Evolutionary conservation across 2,888 invertebrate genomes (phyloP).

Genomic region (Junonia oenone): DNA sequence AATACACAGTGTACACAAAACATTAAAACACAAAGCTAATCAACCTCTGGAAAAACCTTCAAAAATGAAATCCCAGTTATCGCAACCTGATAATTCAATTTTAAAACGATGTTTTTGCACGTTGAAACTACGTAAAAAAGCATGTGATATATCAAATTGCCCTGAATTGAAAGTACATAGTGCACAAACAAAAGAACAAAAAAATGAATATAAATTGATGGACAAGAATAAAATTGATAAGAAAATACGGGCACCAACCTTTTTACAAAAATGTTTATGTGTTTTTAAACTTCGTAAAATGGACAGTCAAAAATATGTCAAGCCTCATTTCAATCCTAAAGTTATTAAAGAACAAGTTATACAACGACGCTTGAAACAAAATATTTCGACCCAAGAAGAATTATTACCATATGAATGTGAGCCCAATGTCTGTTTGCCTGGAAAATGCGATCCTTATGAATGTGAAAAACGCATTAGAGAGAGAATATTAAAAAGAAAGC

Average conservation of each 20-base stretch:
- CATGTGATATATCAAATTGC: background rate
- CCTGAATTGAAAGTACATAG: background rate
- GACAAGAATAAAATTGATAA: background rate
- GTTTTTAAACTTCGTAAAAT: slow-evolving; percentile 7
- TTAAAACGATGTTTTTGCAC: slow-evolving; percentile 22
- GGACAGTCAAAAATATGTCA: background rate
- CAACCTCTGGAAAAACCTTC: background rate
- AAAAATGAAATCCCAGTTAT: background rate
- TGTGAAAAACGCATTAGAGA: slow-evolving; percentile 20
- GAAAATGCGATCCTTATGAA: slow-evolving; percentile 31
- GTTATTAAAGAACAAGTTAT: background rate
- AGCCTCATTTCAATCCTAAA: background rate
- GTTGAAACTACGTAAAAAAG: slow-evolving; percentile 4
- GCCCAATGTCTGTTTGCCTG: slow-evolving; percentile 41
- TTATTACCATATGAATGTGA: slow-evolving; percentile 42
- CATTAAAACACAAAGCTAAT: background rate
- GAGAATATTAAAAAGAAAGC: slow-evolving; percentile 10
- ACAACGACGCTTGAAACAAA: background rate
- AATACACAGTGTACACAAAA: background rate
- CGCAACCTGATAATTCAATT: background rate
- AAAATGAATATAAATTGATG: background rate
- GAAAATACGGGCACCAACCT: background rate
- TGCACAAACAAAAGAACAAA: background rate
- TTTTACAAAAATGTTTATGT: slow-evolving; percentile 12
- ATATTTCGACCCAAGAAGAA: slow-evolving; percentile 1